phyloP scores from a whole-genome alignment of 92 coral and sea anemone genomes.

The Phymanthus crucifer region DNA sequence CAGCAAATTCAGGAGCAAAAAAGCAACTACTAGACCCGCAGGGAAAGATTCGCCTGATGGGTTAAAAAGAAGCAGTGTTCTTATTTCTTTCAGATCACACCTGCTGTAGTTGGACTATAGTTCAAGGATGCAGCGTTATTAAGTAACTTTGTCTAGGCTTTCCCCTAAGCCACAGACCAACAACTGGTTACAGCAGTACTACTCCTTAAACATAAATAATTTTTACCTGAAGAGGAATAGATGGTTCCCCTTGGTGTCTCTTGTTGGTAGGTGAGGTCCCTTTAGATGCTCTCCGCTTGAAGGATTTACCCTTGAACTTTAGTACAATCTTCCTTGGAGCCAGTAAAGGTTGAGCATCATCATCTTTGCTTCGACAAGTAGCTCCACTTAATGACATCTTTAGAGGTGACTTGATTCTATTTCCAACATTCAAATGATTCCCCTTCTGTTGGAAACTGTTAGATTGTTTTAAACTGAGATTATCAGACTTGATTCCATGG shows the following conservation, averaged over 20 bases:
- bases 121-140: no score
- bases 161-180: no score
- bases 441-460: background rate
- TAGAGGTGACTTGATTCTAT: background rate
- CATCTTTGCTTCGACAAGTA: background rate
- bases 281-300: slow-evolving; percentile 72
- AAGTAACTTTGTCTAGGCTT: no score
- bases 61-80: no score
- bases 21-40: no score
- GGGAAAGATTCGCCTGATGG: no score
- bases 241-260: slow-evolving; percentile 43
- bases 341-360: slow-evolving; percentile 13
- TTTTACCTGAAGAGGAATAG: slow-evolving; percentile 9
- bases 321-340: slow-evolving; percentile 64
- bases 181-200: no score
- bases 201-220: no score
- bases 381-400: background rate
- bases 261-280: slow-evolving; percentile 70
- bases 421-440: background rate
- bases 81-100: no score
- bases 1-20: no score
- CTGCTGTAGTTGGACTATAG: no score
- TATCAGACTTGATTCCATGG: background rate
- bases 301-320: slow-evolving; percentile 53
- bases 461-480: background rate